Evolutionary conservation across 1,140 invertebrate species (phyloP).

Genomic region (Nomia melanderi): DNA sequence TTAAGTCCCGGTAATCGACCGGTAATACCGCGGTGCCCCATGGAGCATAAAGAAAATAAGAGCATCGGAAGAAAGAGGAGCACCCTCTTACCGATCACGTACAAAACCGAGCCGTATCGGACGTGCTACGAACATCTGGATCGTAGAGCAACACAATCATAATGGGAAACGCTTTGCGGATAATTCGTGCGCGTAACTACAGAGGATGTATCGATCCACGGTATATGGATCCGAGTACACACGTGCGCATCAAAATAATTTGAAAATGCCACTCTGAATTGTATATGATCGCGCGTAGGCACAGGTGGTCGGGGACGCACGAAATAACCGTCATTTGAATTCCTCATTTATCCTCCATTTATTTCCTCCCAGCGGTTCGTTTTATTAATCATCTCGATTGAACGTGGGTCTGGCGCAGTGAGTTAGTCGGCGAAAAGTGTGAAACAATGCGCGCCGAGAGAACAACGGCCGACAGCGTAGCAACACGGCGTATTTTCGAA

Average conservation of each 20-base stretch:
- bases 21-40: conserved; percentile 36
- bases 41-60: conserved; percentile 53
- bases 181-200: conserved; percentile 56
- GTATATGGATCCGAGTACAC: conserved; percentile 14
- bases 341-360: conserved; percentile 3
- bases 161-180: conserved; percentile 67
- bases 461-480: neutral
- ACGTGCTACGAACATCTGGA: conserved; percentile 65
- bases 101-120: conserved; percentile 54
- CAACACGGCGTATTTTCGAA: neutral
- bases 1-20: conserved; percentile 45
- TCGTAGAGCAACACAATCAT: conserved; percentile 66
- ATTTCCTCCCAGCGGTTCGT: conserved; percentile 15
- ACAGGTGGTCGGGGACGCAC: conserved; percentile 10
- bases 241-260: conserved; percentile 3
- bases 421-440: neutral
- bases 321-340: conserved; percentile 49
- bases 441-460: neutral
- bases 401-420: neutral
- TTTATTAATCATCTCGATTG: conserved; percentile 25
- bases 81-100: conserved; percentile 64
- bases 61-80: conserved; percentile 21
- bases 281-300: conserved; percentile 1
- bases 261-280: neutral
- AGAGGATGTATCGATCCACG: conserved; percentile 45